These are phyloP conservation scores for Linnaemya vulpina DNA, from an alignment of 2,888 invertebrate species.

Conservation along the genomic window DNA sequence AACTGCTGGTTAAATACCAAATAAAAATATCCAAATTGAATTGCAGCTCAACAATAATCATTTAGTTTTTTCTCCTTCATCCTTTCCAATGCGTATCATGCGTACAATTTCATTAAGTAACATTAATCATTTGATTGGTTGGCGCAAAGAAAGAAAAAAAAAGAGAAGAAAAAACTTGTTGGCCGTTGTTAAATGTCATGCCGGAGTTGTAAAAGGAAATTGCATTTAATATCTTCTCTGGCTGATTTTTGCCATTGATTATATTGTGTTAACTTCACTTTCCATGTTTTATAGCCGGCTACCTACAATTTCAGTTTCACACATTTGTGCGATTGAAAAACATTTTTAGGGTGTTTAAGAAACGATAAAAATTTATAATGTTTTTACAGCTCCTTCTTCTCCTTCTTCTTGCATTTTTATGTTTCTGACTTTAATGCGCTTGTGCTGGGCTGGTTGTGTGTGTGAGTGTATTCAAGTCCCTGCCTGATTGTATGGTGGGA, in stretches of 20 bases:
- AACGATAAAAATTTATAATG: constrained; percentile 54
- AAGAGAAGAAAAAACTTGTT: constrained; percentile 34
- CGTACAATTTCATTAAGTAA: constrained; percentile 52
- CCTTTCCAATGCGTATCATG: constrained; percentile 32
- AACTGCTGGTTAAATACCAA: neutral
- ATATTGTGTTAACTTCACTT: constrained; percentile 45
- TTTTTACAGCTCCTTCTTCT: neutral
- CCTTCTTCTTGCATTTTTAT: neutral
- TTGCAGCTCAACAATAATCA: constrained; percentile 19
- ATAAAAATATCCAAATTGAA: constrained; percentile 7
- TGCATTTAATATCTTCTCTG: constrained; percentile 54
- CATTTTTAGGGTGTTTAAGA: constrained; percentile 66
- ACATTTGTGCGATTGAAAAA: constrained; percentile 61
- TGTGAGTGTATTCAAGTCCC: no score
- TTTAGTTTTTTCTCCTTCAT: constrained; percentile 3
- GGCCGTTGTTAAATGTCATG: constrained; percentile 61
- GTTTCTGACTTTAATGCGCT: neutral
- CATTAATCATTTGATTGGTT: constrained; percentile 63
- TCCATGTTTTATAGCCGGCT: constrained; percentile 44
- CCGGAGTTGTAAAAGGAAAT: constrained; percentile 67
- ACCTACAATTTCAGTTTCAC: constrained; percentile 67
- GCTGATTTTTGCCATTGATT: neutral
- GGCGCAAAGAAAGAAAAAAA: constrained; percentile 1
- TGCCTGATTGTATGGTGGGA: constrained; percentile 34
- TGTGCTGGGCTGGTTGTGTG: constrained; percentile 13